Base-by-base conservation (phyloP, 1,140 invertebrate genomes). In the Cyclina sinensis region DNA sequence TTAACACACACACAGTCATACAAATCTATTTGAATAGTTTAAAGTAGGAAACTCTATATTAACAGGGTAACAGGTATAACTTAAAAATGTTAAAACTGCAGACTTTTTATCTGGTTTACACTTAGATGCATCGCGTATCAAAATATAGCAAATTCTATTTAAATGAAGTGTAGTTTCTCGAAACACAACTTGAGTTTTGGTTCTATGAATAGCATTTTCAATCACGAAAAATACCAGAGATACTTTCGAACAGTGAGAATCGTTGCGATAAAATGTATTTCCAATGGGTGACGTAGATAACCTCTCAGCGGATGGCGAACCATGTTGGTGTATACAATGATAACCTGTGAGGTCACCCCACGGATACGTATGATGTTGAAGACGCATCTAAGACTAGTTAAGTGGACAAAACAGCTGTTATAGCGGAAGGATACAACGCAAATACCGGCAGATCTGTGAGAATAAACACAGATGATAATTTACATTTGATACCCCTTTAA, bases 321-420 rank as follows among this genome's bases (percentile, higher is more conserved):
- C 3, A 24, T 57, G 7, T 21, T 18, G 54, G 32, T 37, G 21
- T 70, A 37, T 70, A 70, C 65, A 70, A 70, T 27, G 65, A 70
- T 70, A 70, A 70, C 65, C 65, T 35, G 14, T 37, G 32, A 70
- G 65, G 65, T 70, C n/a, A 37, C 24, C 65, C 65, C 12, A 39
- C 21, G 35, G 32, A 24, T 70, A 37, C 21, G 12, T 37, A 21
- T 70, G 65, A 70, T 70, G 24, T 14, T 70, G 11, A 37, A 70
- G 65, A 35, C 24, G 37, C 32, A 37, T 21, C 35, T 9, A 70
- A 35, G 32, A 32, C 65, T 24, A 32, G 12, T 18, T 70, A 70
- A 70, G 65, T 70, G 65, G 65, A 70, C 65, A 70, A 70, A 70
- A 35, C 65, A 70, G 65, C 65, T 37, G 65, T 37, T 70, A 37